Evolutionary conservation across 2,888 invertebrate species (phyloP), one percentile per base, ranked within the genome.

Genomic region (Andrena minutula): DNA sequence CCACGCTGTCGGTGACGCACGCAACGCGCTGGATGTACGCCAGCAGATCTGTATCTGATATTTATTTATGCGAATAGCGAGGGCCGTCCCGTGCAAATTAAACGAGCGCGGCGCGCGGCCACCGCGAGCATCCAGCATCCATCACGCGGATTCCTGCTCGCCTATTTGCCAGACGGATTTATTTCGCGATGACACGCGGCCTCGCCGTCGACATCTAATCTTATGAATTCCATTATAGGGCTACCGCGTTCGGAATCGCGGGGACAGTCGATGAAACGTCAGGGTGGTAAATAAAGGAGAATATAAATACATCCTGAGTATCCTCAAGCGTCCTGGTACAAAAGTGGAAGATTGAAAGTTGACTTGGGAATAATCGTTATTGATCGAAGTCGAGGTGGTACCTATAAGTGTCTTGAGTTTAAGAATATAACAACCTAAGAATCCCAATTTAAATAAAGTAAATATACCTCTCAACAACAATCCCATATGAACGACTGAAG

Each of bases 31-130:
- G 63, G 60, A 65, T 41, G 66, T 81, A 53, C 64, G 69, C 35
- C 56, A 60, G 35, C 74, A 51, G 69, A 87, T 85, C 73, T 28
- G 63, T 79, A 81, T 84, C 74, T 72, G 69, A 80, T 84, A 85
- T 75, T 82, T 80, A 87, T 86, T 84, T 77, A 79, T 72, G 79
- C 26, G 83, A 80, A 69, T 75, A 63, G 56, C 30, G 41, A 60
- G 28, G 12, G 4, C 61, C 41, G 16, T 41, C 63, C 20, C 20
- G 58, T 35, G 61, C 28, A 64, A 75, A 70, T 88, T 72, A 77
- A 76, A 77, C 74, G 58, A 69, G 53, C 32, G 73, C 65, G 66
- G 35, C 23, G 66, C 41, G 41, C 41, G 41, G 41, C 16, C 41
- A 58, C n/a, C 20, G 61, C 58, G 35, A 26, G 32, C 68, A 49